Evolutionary conservation across 1,140 invertebrate genomes (phyloP).

Genomic region (Sipha flava): DNA sequence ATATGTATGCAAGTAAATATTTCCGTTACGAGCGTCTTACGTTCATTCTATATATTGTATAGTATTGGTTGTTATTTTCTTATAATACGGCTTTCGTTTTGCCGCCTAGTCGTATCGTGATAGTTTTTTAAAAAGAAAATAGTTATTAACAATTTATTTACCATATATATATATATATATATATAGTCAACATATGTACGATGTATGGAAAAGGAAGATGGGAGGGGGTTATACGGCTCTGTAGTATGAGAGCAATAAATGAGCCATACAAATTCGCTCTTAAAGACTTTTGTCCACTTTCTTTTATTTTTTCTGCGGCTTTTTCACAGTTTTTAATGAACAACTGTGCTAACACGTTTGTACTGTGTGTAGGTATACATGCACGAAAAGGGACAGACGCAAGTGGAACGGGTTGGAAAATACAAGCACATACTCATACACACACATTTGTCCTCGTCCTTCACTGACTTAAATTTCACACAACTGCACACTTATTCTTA

Average conservation of each 20-base stretch:
- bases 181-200: background rate
- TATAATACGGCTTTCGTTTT: no score
- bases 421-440: no score
- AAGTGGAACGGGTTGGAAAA: background rate
- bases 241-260: no score
- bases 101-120: background rate
- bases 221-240: background rate
- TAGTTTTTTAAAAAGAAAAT: background rate
- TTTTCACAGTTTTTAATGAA: slow-evolving; percentile 20
- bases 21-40: background rate
- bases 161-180: background rate
- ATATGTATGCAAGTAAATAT: background rate
- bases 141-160: background rate
- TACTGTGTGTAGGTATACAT: background rate
- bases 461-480: background rate
- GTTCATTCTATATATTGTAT: no score
- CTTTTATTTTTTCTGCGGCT: slow-evolving; percentile 17
- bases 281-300: slow-evolving; percentile 25
- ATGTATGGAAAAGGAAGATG: background rate
- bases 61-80: no score
- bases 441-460: background rate
- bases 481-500: background rate
- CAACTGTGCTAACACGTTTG: background rate
- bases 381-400: background rate
- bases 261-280: background rate